Evolutionary conservation across 2,113 vertebrate species (phyloP), one percentile per base, ranked within the genome.

Genomic region (Haemorhous mexicanus): DNA sequence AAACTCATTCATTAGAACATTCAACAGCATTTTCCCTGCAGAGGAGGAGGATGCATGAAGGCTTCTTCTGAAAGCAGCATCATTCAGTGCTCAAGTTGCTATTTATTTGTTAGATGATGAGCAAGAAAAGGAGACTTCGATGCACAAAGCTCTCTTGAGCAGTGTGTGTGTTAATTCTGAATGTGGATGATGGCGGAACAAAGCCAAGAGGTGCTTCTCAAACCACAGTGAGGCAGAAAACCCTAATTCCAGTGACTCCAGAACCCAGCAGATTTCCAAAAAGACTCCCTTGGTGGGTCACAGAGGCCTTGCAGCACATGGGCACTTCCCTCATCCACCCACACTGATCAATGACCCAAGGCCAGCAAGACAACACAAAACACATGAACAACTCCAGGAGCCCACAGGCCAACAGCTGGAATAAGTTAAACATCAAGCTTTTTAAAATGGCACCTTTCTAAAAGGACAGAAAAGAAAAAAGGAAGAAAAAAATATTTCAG

Each of bases 151-250:
- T 39, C 74, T 79, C 83, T 58, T 58, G 68, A 96, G 74, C 44
- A 64, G 84, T 32, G 35, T 10, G 2, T 4, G n/a, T 75, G 63
- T 49, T 85, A 47, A 64, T 77, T 52, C 82, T 7, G 6, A 70
- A 58, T 1, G 21, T 0, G 1, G 14, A 30, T 0, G 1, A 72
- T 0, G 0, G 53, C 0, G 0, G 66, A 43, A 43, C 0, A 0
- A 94, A 87, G 52, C 18, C 80, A 70, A 64, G 46, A 79, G 59
- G 23, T 52, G 47, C 41, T 56, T 82, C 69, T 63, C 69, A 37
- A 93, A 72, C 30, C 11, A 63, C 1, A 1, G 22, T 0, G 0
- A 50, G 16, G 41, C 35, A 67, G 77, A 81, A 90, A 56, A 6
- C 12, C 4, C 35, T 20, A 7, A 6, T 15, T 41, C 30, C 46